These are phyloP conservation scores for Meloidogyne floridensis DNA, from an alignment of 1,140 invertebrate genomes.

Conservation along the genomic window DNA sequence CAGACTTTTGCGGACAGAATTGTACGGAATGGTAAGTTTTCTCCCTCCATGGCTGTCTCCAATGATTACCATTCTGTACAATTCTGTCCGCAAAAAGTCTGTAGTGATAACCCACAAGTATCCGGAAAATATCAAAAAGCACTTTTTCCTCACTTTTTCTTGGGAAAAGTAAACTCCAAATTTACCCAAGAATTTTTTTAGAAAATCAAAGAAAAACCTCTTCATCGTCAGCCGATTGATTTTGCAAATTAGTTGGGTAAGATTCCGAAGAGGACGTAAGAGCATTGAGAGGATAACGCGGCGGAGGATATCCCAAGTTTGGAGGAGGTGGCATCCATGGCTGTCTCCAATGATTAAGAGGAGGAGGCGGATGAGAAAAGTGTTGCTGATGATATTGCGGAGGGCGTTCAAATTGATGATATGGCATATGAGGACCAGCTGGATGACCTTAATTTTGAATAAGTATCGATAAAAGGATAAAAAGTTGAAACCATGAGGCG, in stretches of 20 bases:
- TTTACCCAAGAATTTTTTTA: neutral
- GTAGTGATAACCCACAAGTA: no score
- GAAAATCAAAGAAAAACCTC: neutral
- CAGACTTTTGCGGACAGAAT: no score
- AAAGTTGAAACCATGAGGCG: neutral
- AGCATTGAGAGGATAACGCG: neutral
- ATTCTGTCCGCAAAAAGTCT: no score
- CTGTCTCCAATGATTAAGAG: neutral
- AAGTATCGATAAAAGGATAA: neutral
- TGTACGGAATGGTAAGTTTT: no score
- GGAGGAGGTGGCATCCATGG: neutral
- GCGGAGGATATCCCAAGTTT: neutral
- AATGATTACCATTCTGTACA: no score
- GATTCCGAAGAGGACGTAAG: neutral
- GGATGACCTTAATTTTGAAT: neutral
- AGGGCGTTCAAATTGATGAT: neutral
- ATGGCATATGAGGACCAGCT: neutral
- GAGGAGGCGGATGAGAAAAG: neutral
- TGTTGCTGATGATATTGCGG: no score
- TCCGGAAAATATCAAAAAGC: no score
- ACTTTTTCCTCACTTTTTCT: no score
- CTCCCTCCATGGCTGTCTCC: no score
- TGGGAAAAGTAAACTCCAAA: no score
- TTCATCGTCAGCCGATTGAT: constrained; percentile 10
- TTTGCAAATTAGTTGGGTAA: constrained; percentile 3